Evolutionary conservation across 1,140 invertebrate genomes (phyloP).

Genomic region (Apis dorsata): DNA sequence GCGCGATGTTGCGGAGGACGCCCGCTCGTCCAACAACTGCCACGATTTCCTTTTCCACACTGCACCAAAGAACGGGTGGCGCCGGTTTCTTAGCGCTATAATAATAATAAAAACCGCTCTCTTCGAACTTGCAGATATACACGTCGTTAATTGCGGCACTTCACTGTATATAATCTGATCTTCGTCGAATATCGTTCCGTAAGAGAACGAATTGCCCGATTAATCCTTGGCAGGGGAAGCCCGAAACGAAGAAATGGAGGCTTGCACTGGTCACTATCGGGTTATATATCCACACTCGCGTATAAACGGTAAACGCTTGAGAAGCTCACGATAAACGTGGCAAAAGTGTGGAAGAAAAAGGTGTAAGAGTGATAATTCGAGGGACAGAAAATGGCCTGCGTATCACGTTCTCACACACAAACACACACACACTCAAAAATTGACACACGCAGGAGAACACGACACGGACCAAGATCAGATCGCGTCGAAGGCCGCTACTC

Average conservation of each 20-base stretch:
- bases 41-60: slow-evolving; percentile 13
- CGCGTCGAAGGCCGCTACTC: slow-evolving; percentile 78
- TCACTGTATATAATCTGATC: slow-evolving; percentile 26
- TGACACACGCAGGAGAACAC: slow-evolving; percentile 15
- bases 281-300: slow-evolving; percentile 8
- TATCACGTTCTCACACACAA: slow-evolving; percentile 35
- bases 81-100: background rate
- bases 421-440: slow-evolving; percentile 5
- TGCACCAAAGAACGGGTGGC: background rate
- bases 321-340: background rate
- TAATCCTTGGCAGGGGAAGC: slow-evolving; percentile 4
- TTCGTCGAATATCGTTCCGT: background rate
- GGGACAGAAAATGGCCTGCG: slow-evolving; percentile 27
- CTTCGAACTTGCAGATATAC: background rate
- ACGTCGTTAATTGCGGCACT: background rate
- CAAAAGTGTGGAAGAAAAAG: background rate
- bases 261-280: slow-evolving; percentile 5
- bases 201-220: background rate
- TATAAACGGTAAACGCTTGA: background rate
- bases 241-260: too few species aligned
- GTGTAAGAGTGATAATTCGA: background rate
- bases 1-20: slow-evolving; percentile 32
- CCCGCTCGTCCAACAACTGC: slow-evolving; percentile 1
- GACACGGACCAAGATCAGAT: slow-evolving; percentile 54
- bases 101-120: background rate